phyloP scores from a whole-genome alignment of 1,140 invertebrate genomes.

The Rhopalosiphum padi region DNA sequence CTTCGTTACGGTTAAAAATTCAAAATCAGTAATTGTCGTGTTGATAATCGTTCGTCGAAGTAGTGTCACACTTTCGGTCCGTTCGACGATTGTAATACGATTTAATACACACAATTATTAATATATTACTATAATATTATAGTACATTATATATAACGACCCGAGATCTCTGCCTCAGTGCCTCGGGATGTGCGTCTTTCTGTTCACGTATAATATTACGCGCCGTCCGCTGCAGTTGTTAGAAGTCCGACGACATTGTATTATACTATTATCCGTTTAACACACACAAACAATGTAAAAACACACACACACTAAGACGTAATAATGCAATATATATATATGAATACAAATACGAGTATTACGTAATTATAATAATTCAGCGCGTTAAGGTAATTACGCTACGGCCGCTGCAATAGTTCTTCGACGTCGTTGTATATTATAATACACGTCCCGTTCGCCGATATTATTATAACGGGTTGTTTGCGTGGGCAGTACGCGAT shows the following conservation, averaged over 20 bases:
- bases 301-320: not conserved
- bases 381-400: not conserved
- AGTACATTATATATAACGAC: not conserved
- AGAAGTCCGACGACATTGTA: not conserved
- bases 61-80: not conserved
- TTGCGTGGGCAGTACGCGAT: not conserved
- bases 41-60: not conserved
- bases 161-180: not conserved
- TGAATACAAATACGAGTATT: not conserved
- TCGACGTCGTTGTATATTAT: not conserved
- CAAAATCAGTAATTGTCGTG: not conserved
- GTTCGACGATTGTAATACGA: not conserved
- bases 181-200: too few species aligned
- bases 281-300: not conserved
- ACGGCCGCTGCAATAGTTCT: not conserved
- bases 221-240: not conserved
- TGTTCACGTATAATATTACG: not conserved
- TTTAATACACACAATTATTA: not conserved
- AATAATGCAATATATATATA: not conserved
- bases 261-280: conserved; percentile 6
- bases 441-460: not conserved
- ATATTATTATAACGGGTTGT: conserved; percentile 2
- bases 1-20: not conserved
- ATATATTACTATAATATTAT: too few species aligned
- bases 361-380: not conserved